Conservation (phyloP, 2,888 invertebrate genomes). For the Meghimatium bilineatum region DNA sequence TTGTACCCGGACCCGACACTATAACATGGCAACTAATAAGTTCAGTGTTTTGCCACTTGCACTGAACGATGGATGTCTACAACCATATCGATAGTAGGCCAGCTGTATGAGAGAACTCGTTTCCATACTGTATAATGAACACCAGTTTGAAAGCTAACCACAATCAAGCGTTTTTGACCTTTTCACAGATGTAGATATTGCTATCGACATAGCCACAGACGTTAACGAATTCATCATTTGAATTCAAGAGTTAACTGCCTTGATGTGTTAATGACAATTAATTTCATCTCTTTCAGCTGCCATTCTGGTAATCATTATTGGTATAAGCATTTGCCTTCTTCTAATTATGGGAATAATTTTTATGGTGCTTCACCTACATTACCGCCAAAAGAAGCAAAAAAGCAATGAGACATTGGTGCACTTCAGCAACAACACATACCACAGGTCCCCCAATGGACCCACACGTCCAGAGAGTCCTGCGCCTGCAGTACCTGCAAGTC, state of each 20-base stretch:
- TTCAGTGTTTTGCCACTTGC: no score
- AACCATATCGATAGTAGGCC: no score
- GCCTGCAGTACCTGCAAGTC: constrained; percentile 16
- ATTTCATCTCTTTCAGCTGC: constrained; percentile 32
- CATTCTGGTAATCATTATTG: constrained; percentile 49
- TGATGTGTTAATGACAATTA: neutral
- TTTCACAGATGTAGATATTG: no score
- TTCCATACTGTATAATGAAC: no score
- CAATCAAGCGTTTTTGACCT: no score
- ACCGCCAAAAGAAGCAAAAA: neutral
- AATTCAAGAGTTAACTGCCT: neutral
- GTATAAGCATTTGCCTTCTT: constrained; percentile 44
- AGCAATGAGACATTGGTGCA: constrained; percentile 42
- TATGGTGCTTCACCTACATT: constrained; percentile 38
- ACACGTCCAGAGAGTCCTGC: neutral
- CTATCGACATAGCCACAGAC: no score
- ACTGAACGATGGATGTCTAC: no score
- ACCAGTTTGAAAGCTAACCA: no score
- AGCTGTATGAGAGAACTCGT: no score
- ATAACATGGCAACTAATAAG: no score
- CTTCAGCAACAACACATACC: constrained; percentile 54
- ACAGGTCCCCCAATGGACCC: neutral
- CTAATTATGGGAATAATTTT: constrained; percentile 49
- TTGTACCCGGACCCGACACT: no score
- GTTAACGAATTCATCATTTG: no score